A percentile compares a stretch with the other conserved stretches of the same genome.
These are phyloP conservation scores for Clytia hemisphaerica DNA, from an alignment of 30 jellyfish, hydroid and myxozoan species.

Conservation along the genomic window DNA sequence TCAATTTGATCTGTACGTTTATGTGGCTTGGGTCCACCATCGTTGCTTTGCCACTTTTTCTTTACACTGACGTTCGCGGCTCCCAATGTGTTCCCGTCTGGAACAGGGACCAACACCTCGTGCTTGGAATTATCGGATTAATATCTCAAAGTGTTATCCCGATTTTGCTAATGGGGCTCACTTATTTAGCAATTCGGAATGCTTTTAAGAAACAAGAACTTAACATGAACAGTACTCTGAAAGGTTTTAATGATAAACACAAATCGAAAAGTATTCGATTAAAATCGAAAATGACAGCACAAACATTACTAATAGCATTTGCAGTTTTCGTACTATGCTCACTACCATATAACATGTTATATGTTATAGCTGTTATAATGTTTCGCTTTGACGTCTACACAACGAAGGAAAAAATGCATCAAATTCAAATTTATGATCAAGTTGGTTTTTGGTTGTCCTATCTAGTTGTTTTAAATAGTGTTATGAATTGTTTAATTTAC, in stretches of 20 bases:
- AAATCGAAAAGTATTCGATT: background rate
- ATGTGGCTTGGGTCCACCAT: background rate
- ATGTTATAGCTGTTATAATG: background rate
- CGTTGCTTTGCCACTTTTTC: background rate
- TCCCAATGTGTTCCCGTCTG: background rate
- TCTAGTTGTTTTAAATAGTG: background rate
- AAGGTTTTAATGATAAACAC: background rate
- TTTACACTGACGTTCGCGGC: background rate
- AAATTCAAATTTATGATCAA: background rate
- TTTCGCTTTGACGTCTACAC: background rate
- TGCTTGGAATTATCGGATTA: background rate
- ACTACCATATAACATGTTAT: background rate
- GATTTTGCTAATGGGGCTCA: background rate
- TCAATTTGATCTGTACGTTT: background rate
- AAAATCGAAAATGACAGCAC: background rate
- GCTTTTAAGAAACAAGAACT: background rate
- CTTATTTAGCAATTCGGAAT: background rate
- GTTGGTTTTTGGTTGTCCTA: background rate
- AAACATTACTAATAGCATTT: background rate
- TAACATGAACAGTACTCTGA: background rate
- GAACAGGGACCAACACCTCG: background rate
- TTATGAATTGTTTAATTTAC: background rate
- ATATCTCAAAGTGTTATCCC: slow-evolving; percentile 1
- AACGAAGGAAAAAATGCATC: background rate
- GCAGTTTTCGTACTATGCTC: background rate